Evolutionary conservation across 1,140 invertebrate genomes (phyloP).

Genomic region (Trichoplusia ni): DNA sequence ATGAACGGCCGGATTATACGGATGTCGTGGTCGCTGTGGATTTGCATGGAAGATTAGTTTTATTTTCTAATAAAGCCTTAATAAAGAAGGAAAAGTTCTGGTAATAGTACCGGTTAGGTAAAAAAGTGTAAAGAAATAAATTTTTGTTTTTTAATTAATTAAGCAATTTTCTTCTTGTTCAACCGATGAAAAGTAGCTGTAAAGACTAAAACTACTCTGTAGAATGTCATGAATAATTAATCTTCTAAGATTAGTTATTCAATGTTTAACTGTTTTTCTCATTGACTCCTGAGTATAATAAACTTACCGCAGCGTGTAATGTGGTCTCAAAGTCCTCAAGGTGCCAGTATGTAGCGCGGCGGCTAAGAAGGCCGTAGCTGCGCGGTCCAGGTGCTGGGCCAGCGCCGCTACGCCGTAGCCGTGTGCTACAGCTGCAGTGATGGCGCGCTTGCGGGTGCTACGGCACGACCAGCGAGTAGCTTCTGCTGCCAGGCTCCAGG

Average conservation of each 20-base stretch:
- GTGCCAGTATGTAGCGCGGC: slow-evolving; percentile 91
- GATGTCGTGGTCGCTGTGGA: slow-evolving; percentile 89
- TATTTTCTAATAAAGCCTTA: too few species aligned
- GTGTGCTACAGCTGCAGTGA: slow-evolving; percentile 88
- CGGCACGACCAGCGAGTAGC: slow-evolving; percentile 57
- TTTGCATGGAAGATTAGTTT: not conserved
- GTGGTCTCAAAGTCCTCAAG: slow-evolving; percentile 91
- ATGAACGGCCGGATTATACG: slow-evolving; percentile 94
- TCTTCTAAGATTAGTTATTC: too few species aligned
- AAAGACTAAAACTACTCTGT: too few species aligned
- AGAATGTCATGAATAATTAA: too few species aligned
- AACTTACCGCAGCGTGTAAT: slow-evolving; percentile 86
- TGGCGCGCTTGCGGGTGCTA: slow-evolving; percentile 85
- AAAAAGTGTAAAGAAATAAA: too few species aligned
- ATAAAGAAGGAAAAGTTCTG: too few species aligned
- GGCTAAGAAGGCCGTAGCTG: slow-evolving; percentile 92
- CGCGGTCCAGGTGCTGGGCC: slow-evolving; percentile 93
- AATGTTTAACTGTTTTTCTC: too few species aligned
- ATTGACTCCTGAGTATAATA: too few species aligned
- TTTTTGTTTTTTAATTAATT: too few species aligned
- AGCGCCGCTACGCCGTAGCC: slow-evolving; percentile 93
- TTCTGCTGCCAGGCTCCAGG: slow-evolving; percentile 29
- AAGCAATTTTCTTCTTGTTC: too few species aligned
- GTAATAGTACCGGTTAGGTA: too few species aligned
- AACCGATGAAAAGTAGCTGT: too few species aligned